These are phyloP conservation scores for Lasioglossum calceatum DNA, from an alignment of 2,888 invertebrate species.

Conservation along the genomic window DNA sequence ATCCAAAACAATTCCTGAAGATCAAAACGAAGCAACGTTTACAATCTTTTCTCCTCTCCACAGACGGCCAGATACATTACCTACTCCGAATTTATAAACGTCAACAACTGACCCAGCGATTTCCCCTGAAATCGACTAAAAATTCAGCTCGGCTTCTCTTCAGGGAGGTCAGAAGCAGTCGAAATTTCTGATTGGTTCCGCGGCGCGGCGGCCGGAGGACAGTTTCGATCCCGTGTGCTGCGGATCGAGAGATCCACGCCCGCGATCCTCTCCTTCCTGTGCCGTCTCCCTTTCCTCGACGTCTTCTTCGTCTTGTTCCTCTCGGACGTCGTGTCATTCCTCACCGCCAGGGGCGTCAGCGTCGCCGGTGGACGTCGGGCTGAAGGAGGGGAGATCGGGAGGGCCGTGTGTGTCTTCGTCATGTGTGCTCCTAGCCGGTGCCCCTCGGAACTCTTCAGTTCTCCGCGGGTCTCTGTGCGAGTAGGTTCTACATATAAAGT, in stretches of 20 bases:
- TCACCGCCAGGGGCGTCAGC: constrained; percentile 80
- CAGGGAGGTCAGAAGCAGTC: not conserved
- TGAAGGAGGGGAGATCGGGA: constrained; percentile 78
- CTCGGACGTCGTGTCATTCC: constrained; percentile 76
- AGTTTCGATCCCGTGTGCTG: constrained; percentile 57
- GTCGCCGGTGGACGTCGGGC: constrained; percentile 70
- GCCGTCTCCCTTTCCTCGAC: constrained; percentile 67
- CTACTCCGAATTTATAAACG: too few species aligned
- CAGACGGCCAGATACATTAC: too few species aligned
- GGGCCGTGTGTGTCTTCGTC: constrained; percentile 76
- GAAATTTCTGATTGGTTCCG: not conserved
- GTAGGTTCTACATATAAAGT: constrained; percentile 47
- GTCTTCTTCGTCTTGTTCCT: constrained; percentile 71
- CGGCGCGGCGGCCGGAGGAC: constrained; percentile 24
- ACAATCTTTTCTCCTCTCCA: not conserved
- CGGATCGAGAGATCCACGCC: constrained; percentile 55
- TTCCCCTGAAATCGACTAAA: not conserved
- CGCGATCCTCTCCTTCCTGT: constrained; percentile 61
- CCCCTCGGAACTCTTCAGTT: constrained; percentile 75
- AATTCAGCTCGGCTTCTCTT: not conserved
- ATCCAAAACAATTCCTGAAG: not conserved
- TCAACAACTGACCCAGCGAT: not conserved
- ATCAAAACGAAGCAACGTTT: not conserved
- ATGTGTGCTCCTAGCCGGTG: constrained; percentile 77
- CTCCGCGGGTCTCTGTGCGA: constrained; percentile 75